Conservation (phyloP, 2,888 invertebrate genomes). For the Cheilosia vernalis region DNA sequence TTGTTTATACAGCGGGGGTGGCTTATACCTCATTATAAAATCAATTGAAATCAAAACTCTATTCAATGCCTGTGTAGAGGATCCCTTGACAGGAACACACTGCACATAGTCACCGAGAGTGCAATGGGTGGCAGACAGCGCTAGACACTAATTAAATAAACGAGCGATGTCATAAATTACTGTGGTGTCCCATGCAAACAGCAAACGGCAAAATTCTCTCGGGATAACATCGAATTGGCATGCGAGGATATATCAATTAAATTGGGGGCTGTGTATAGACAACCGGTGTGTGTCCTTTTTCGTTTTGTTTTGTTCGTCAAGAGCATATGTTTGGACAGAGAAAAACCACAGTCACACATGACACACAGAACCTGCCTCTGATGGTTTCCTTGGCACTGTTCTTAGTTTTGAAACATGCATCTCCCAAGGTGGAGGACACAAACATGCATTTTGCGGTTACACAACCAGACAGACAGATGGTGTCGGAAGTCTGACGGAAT, state of each 20-base stretch:
- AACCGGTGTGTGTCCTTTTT: constrained; percentile 42
- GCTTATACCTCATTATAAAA: constrained; percentile 56
- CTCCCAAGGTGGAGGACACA: constrained; percentile 50
- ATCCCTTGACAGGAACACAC: constrained; percentile 19
- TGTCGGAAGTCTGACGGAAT: constrained; percentile 20
- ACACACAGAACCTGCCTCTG: constrained; percentile 50
- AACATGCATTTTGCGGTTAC: constrained; percentile 62
- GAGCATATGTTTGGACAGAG: constrained; percentile 59
- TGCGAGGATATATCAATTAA: constrained; percentile 43
- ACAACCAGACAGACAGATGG: constrained; percentile 69
- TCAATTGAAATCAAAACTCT: constrained; percentile 70
- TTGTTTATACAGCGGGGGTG: constrained; percentile 62
- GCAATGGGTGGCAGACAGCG: not conserved
- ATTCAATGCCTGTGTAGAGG: constrained; percentile 35
- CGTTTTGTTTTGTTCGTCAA: not conserved
- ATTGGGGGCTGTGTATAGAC: constrained; percentile 2
- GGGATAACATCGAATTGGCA: constrained; percentile 31
- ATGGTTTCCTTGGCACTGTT: constrained; percentile 40
- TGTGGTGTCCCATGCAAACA: constrained; percentile 20
- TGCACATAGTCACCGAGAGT: not conserved
- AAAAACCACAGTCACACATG: constrained; percentile 72
- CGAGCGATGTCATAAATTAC: constrained; percentile 60
- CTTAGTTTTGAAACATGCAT: constrained; percentile 50
- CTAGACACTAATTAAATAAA: constrained; percentile 62
- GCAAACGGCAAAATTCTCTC: constrained; percentile 8